These are phyloP conservation scores for Pinna nobilis DNA, from an alignment of 1,140 invertebrate genomes.

Conservation along the genomic window DNA sequence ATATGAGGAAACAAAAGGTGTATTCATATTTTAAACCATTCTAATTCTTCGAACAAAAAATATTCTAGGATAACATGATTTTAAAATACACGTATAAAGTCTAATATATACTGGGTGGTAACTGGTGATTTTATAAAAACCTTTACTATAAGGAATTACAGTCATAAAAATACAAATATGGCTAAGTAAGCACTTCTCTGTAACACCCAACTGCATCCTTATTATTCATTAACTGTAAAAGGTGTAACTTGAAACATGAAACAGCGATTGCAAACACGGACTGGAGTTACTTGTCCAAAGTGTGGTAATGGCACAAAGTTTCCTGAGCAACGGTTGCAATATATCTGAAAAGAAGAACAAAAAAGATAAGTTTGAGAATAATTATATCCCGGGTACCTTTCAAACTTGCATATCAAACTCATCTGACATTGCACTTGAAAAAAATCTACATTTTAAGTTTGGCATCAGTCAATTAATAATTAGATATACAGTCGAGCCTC, in stretches of 20 bases:
- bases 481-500: too few species aligned
- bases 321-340: slow-evolving; percentile 93
- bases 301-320: slow-evolving; percentile 94
- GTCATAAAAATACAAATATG: too few species aligned
- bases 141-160: too few species aligned
- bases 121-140: too few species aligned
- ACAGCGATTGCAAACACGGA: slow-evolving; percentile 95
- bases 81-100: too few species aligned
- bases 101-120: too few species aligned
- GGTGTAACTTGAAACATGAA: slow-evolving; percentile 78
- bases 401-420: neutral
- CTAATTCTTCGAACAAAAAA: too few species aligned
- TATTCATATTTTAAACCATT: too few species aligned
- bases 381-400: neutral
- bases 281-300: slow-evolving; percentile 92
- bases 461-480: neutral
- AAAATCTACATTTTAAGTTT: neutral
- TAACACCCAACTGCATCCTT: too few species aligned
- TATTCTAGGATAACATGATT: too few species aligned
- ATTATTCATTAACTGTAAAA: slow-evolving; percentile 58
- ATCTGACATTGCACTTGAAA: neutral
- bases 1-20: too few species aligned
- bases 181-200: too few species aligned
- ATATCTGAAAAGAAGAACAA: slow-evolving; percentile 82
- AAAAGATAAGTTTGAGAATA: slow-evolving; percentile 13